Conservation (phyloP, 2,113 vertebrate species). For the Formicarius rufipectus region DNA sequence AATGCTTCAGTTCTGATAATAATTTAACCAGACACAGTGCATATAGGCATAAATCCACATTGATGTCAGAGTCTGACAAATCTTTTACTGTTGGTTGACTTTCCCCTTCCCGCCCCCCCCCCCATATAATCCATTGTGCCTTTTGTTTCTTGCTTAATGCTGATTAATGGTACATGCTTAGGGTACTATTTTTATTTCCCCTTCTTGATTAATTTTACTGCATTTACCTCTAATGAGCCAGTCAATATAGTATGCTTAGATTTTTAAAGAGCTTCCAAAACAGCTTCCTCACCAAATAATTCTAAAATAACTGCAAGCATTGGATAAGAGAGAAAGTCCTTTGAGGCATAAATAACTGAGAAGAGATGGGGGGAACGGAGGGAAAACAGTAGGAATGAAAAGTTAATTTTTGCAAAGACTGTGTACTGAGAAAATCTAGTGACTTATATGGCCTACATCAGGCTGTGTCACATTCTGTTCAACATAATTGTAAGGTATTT, state of each 20-base stretch:
- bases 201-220: constrained; percentile 21
- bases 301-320: not conserved
- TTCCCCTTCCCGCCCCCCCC: no score
- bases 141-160: not conserved
- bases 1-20: not conserved
- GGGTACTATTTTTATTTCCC: constrained; percentile 1
- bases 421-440: not conserved
- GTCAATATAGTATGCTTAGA: not conserved
- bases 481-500: not conserved
- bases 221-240: constrained; percentile 29
- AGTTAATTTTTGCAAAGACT: not conserved
- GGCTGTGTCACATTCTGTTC: not conserved
- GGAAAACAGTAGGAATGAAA: not conserved
- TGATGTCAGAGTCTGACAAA: not conserved
- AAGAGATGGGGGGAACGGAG: not conserved
- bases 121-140: not conserved
- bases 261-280: constrained; percentile 18
- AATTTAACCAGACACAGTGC: not conserved
- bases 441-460: not conserved
- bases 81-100: constrained; percentile 1
- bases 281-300: not conserved
- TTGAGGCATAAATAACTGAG: not conserved
- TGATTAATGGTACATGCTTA: constrained; percentile 5
- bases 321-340: not conserved
- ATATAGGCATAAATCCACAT: not conserved